A percentile compares a stretch with the other conserved stretches of the same genome.
These are phyloP conservation scores for Xiphydria camelus DNA, from an alignment of 2,888 invertebrate species.

Conservation along the genomic window DNA sequence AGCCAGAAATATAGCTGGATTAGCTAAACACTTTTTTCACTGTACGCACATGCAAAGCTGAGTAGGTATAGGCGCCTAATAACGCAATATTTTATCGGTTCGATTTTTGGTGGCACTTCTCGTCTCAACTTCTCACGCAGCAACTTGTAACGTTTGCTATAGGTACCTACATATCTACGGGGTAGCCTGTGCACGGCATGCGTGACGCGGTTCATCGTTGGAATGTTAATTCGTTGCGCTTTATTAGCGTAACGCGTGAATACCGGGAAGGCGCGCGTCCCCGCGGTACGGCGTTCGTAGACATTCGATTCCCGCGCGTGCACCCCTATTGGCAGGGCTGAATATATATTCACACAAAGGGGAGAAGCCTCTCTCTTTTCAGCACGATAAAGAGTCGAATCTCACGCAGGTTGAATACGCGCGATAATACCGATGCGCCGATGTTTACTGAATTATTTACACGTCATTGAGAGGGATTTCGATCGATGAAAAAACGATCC, in stretches of 20 bases:
- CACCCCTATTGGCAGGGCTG: conserved; percentile 6
- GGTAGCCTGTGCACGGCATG: too few relatives aligned
- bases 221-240: conserved; percentile 1
- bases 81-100: too few relatives aligned
- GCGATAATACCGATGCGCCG: conserved; percentile 18
- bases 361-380: conserved; percentile 5
- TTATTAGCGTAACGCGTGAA: not conserved
- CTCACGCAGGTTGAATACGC: conserved; percentile 19
- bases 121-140: too few relatives aligned
- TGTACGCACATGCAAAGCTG: too few relatives aligned
- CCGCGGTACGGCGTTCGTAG: not conserved
- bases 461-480: conserved; percentile 27
- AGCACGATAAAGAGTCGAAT: conserved; percentile 22
- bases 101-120: too few relatives aligned
- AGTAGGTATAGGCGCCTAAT: too few relatives aligned
- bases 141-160: too few relatives aligned
- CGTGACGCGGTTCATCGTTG: conserved; percentile 6
- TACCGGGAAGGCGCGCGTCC: too few relatives aligned
- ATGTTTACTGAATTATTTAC: conserved; percentile 27
- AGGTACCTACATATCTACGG: too few relatives aligned
- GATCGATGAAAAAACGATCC: not conserved
- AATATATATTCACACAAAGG: conserved; percentile 25
- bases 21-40: too few relatives aligned
- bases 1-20: too few relatives aligned
- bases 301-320: conserved; percentile 1